Percentiles rank a stretch among this genome's conserved stretches.
Conservation (phyloP, 2,888 invertebrate genomes). For the Callinectes sapidus region DNA sequence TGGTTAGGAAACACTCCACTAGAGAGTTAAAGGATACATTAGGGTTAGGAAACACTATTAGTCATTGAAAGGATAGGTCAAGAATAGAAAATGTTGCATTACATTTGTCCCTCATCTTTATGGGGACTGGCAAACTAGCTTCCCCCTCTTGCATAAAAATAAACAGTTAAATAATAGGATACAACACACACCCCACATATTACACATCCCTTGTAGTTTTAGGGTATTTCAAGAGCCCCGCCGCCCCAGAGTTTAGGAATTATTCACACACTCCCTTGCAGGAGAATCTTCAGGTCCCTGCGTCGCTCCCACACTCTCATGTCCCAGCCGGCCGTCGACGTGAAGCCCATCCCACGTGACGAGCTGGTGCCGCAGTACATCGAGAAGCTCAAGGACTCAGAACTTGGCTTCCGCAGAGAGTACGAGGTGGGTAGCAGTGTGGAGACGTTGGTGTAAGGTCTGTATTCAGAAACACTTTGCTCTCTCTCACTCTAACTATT, state of each 20-base stretch:
- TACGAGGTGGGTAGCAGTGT: conserved; percentile 81
- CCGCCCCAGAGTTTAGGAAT: background rate
- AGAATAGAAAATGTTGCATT: too few relatives aligned
- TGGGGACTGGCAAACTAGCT: too few relatives aligned
- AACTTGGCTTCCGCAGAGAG: conserved; percentile 92
- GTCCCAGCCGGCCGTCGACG: conserved; percentile 85
- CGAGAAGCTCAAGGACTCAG: conserved; percentile 89
- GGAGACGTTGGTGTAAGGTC: background rate
- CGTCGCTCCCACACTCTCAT: conserved; percentile 82
- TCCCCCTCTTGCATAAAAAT: too few relatives aligned
- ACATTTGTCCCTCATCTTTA: too few relatives aligned
- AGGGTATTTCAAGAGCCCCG: background rate
- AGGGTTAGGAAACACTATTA: too few relatives aligned
- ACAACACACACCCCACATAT: too few relatives aligned
- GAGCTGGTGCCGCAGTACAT: conserved; percentile 87
- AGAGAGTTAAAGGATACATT: too few relatives aligned
- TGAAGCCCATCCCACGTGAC: conserved; percentile 86
- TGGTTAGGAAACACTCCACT: too few relatives aligned
- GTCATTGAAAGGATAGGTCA: too few relatives aligned
- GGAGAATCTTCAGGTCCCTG: conserved; percentile 82
- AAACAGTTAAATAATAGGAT: too few relatives aligned
- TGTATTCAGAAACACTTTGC: too few relatives aligned
- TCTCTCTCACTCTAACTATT: too few relatives aligned
- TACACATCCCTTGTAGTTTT: background rate
- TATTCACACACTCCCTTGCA: conserved; percentile 72